These are phyloP conservation scores for Tetrax tetrax DNA, from an alignment of 2,113 vertebrate species.

Conservation along the genomic window DNA sequence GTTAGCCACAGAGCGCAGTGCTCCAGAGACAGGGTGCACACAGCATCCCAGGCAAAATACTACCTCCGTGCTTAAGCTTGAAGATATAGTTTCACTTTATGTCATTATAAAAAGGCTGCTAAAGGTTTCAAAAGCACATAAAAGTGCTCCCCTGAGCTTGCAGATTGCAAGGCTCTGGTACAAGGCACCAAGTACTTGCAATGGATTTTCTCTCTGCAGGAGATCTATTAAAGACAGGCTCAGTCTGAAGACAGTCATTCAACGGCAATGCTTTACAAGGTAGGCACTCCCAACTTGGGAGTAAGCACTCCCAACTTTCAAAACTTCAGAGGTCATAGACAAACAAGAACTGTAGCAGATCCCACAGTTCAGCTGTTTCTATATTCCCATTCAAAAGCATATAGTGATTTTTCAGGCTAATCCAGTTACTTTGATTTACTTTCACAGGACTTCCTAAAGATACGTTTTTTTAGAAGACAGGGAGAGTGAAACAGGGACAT, in stretches of 20 bases:
- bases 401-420: not conserved
- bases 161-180: not conserved
- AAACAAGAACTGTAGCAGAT: not conserved
- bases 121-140: not conserved
- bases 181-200: not conserved
- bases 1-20: not conserved
- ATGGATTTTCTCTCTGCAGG: not conserved
- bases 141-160: not conserved
- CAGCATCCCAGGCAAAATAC: not conserved
- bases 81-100: not conserved
- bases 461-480: not conserved
- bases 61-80: not conserved
- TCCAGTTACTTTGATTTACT: not conserved
- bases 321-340: not conserved
- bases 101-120: not conserved
- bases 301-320: not conserved
- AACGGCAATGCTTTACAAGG: not conserved
- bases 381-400: not conserved
- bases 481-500: not conserved
- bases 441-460: not conserved
- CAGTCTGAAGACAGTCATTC: not conserved
- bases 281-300: not conserved
- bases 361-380: not conserved
- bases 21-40: not conserved
- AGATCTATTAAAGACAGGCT: not conserved